phyloP scores from a whole-genome alignment of 2,797 vertebrate species.

The Phalanger gymnotis region DNA sequence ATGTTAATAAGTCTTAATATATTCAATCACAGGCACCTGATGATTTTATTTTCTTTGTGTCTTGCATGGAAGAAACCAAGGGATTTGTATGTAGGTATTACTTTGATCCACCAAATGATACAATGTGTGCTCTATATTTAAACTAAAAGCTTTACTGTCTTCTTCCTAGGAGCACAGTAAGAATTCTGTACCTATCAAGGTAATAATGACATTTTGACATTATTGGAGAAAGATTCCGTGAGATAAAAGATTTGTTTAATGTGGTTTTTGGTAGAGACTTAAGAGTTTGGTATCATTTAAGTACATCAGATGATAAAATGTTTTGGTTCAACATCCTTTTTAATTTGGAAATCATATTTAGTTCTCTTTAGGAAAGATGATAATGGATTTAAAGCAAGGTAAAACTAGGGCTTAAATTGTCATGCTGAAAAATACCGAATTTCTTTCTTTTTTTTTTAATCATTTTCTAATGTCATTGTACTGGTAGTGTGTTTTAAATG shows the following conservation, averaged over 20 bases:
- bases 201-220: neutral
- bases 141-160: neutral
- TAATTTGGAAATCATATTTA: neutral
- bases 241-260: neutral
- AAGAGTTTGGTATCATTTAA: neutral
- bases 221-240: neutral
- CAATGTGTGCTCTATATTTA: neutral
- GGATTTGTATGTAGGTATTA: neutral
- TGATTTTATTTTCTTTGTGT: neutral
- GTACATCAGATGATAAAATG: neutral
- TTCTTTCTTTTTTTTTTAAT: neutral
- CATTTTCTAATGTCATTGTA: neutral
- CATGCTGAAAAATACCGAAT: neutral
- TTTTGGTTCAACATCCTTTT: neutral
- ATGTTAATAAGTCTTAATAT: neutral
- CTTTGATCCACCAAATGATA: neutral
- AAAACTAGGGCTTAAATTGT: neutral
- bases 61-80: neutral
- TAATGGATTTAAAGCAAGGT: neutral
- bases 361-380: neutral
- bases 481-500: neutral
- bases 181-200: neutral
- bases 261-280: neutral
- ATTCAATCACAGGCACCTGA: neutral
- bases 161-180: neutral